Conservation (phyloP, 2,888 invertebrate genomes). For the Watsonalla binaria region DNA sequence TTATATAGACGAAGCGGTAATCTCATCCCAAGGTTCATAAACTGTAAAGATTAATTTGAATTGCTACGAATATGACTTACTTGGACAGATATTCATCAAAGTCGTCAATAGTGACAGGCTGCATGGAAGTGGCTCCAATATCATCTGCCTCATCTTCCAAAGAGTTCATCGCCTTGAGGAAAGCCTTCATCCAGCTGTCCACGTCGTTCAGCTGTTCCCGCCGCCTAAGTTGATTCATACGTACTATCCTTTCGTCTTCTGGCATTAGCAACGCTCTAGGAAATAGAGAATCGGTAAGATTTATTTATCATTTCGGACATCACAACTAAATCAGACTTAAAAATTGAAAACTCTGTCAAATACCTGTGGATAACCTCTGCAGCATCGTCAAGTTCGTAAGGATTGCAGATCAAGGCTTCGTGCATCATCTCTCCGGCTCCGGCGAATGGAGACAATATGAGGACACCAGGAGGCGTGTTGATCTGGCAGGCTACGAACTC, state of each 20-base stretch:
- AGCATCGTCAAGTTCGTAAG: conserved; percentile 92
- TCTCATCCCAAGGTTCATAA: too few relatives aligned
- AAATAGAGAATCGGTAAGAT: conserved; percentile 2
- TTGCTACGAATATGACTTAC: conserved; percentile 68
- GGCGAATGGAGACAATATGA: conserved; percentile 94
- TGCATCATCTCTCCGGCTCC: conserved; percentile 97
- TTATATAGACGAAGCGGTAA: too few relatives aligned
- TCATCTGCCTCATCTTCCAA: conserved; percentile 89
- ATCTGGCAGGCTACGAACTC: conserved; percentile 96
- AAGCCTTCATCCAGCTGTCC: conserved; percentile 92
- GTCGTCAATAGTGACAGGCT: conserved; percentile 93
- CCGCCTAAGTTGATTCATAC: conserved; percentile 90
- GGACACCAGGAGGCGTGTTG: conserved; percentile 89
- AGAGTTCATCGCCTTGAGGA: conserved; percentile 92
- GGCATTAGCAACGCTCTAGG: conserved; percentile 91
- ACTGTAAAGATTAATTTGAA: neutral
- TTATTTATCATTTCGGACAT: neutral
- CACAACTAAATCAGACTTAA: neutral
- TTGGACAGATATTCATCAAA: conserved; percentile 93
- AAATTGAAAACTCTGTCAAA: neutral
- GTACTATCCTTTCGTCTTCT: conserved; percentile 89
- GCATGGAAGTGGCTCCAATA: conserved; percentile 90
- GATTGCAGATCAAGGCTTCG: conserved; percentile 93
- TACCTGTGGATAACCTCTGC: conserved; percentile 91
- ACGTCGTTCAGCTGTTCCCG: conserved; percentile 91